These are phyloP conservation scores for Pogonognathellus flavescens DNA, from an alignment of 1,140 invertebrate species.

Conservation along the genomic window DNA sequence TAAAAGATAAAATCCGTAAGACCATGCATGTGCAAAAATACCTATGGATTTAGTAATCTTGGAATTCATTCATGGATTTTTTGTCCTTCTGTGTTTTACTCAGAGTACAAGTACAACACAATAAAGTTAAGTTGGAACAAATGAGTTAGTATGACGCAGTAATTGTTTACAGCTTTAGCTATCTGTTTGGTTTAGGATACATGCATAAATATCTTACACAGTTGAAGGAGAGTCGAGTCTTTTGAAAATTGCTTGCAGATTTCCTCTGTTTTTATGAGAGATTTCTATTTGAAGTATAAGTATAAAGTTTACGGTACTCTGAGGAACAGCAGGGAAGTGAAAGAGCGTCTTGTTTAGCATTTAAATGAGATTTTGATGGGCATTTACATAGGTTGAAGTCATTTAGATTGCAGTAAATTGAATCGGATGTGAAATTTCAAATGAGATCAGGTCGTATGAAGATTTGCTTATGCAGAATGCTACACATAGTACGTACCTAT, in stretches of 20 bases:
- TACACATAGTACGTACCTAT: too few species aligned
- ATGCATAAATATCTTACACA: neutral
- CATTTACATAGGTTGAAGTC: slow-evolving; percentile 37
- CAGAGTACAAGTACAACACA: too few species aligned
- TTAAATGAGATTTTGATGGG: slow-evolving; percentile 41
- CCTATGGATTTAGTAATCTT: too few species aligned
- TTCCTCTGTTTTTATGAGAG: neutral
- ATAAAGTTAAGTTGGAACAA: too few species aligned
- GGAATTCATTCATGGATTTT: too few species aligned
- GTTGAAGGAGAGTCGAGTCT: slow-evolving; percentile 5
- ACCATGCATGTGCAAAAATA: too few species aligned
- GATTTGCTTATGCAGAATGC: too few species aligned
- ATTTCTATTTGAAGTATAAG: slow-evolving; percentile 33
- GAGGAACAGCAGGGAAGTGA: slow-evolving; percentile 32
- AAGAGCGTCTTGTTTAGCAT: slow-evolving; percentile 33
- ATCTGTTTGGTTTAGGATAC: too few species aligned
- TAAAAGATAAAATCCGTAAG: too few species aligned
- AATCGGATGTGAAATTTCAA: slow-evolving; percentile 38
- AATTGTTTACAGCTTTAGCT: too few species aligned
- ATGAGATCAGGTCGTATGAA: slow-evolving; percentile 19
- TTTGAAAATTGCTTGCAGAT: slow-evolving; percentile 19
- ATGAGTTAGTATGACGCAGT: too few species aligned
- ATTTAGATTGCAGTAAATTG: slow-evolving; percentile 39
- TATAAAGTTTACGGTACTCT: slow-evolving; percentile 19
- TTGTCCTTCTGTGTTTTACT: too few species aligned